A percentile compares a stretch with the other conserved stretches of the same genome.
Evolutionary conservation across 2,797 vertebrate species (phyloP).

Genomic region (Acanthurus leucopareius): DNA sequence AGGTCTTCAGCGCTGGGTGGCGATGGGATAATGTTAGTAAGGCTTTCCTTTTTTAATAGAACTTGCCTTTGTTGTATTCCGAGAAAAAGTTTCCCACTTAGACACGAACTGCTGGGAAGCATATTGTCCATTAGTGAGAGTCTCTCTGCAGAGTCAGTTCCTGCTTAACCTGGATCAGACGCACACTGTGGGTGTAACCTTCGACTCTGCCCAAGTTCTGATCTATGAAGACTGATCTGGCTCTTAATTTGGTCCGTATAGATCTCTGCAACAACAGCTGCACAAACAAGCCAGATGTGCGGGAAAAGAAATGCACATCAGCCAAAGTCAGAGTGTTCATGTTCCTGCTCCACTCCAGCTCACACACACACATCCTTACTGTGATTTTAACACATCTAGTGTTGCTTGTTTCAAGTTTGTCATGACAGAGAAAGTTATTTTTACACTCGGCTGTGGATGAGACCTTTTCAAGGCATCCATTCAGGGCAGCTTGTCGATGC

Average conservation of each 20-base stretch:
- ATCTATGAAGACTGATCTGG: slow-evolving; percentile 48
- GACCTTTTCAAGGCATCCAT: slow-evolving; percentile 69
- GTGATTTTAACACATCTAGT: slow-evolving; percentile 49
- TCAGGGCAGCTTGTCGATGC: slow-evolving; percentile 62
- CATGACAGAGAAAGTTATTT: slow-evolving; percentile 73
- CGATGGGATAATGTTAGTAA: slow-evolving; percentile 68
- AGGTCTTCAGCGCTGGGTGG: slow-evolving; percentile 70
- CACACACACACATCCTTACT: slow-evolving; percentile 41
- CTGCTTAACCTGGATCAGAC: slow-evolving; percentile 50
- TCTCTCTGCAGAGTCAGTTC: slow-evolving; percentile 31
- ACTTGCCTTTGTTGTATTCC: slow-evolving; percentile 38
- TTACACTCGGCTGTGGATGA: slow-evolving; percentile 52
- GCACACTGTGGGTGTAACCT: slow-evolving; percentile 56
- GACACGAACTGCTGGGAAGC: slow-evolving; percentile 7
- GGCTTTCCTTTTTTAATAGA: slow-evolving; percentile 50
- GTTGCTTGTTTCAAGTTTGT: slow-evolving; percentile 69
- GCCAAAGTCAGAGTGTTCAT: slow-evolving; percentile 36
- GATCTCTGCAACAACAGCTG: slow-evolving; percentile 45
- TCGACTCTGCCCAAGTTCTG: slow-evolving; percentile 34
- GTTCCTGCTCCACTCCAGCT: slow-evolving; percentile 36
- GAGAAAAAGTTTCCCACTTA: slow-evolving; percentile 9
- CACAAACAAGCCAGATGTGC: slow-evolving; percentile 51
- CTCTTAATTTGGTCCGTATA: slow-evolving; percentile 6
- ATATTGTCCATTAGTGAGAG: slow-evolving; percentile 28
- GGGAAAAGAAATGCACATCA: slow-evolving; percentile 29